These are phyloP conservation scores for Xiphophorus couchianus DNA, from an alignment of 2,113 vertebrate species.

Conservation along the genomic window DNA sequence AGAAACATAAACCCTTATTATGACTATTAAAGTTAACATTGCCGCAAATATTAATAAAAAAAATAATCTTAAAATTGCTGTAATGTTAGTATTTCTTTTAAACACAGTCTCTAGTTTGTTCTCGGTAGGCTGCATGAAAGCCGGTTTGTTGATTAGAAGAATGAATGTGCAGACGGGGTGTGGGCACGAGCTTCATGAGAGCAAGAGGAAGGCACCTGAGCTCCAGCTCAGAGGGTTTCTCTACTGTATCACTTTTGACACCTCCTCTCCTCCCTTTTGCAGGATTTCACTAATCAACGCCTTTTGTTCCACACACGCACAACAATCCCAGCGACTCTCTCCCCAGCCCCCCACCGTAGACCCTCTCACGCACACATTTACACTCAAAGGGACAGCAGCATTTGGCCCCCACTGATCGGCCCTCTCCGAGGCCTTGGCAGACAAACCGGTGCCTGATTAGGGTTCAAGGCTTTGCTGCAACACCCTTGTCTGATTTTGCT, in stretches of 20 bases:
- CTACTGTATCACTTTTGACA: constrained; percentile 76
- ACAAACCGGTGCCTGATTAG: constrained; percentile 70
- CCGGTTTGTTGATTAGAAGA: constrained; percentile 65
- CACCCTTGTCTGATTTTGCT: constrained; percentile 55
- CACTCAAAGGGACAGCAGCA: constrained; percentile 59
- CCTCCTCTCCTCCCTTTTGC: constrained; percentile 79
- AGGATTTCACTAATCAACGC: constrained; percentile 77
- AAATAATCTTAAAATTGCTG: no score
- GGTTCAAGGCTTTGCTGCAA: constrained; percentile 63
- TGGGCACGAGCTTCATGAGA: constrained; percentile 52
- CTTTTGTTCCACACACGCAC: constrained; percentile 78
- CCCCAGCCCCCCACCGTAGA: constrained; percentile 50
- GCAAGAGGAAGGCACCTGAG: constrained; percentile 30
- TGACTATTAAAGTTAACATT: neutral
- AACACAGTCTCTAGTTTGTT: neutral
- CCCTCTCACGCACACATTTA: constrained; percentile 35
- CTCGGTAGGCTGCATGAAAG: neutral
- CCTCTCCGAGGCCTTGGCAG: constrained; percentile 50
- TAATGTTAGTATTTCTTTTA: no score
- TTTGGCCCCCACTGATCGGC: constrained; percentile 63
- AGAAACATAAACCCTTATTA: neutral
- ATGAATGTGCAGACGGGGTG: constrained; percentile 68
- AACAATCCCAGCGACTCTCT: constrained; percentile 51
- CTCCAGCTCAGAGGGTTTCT: constrained; percentile 57
- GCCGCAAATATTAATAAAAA: no score